A percentile compares a stretch with the other conserved stretches of the same genome.
phyloP scores from a whole-genome alignment of 2,113 vertebrate species.

The Gambusia affinis region DNA sequence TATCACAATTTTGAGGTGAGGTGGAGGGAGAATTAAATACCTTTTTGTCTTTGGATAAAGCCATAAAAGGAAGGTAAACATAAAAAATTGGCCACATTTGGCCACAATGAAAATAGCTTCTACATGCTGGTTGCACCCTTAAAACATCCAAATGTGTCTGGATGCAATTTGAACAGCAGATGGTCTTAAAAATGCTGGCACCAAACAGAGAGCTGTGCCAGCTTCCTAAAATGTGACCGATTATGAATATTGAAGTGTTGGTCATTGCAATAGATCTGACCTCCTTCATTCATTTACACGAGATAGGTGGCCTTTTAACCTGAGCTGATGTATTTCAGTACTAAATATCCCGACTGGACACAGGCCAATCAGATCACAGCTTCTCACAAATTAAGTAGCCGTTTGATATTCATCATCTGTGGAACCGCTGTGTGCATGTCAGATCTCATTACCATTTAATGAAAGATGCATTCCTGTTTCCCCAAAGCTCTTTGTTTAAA shows the following conservation, averaged over 20 bases:
- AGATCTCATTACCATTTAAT: constrained; percentile 14
- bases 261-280: neutral
- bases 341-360: constrained; percentile 21
- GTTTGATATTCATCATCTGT: constrained; percentile 16
- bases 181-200: constrained; percentile 6
- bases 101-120: constrained; percentile 34
- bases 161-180: neutral
- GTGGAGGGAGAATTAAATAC: neutral
- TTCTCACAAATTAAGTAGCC: constrained; percentile 15
- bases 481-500: constrained; percentile 13
- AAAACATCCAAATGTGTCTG: constrained; percentile 3
- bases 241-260: neutral
- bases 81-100: constrained; percentile 39
- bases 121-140: neutral
- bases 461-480: constrained; percentile 7
- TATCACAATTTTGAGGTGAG: neutral
- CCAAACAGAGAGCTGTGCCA: neutral
- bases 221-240: constrained; percentile 5
- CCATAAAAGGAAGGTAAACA: neutral
- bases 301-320: constrained; percentile 8
- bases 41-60: neutral
- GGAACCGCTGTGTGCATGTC: constrained; percentile 2
- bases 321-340: constrained; percentile 21
- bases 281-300: neutral
- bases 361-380: constrained; percentile 22